Conservation (phyloP, 1,140 invertebrate genomes). For the Lepidurus packardi region DNA sequence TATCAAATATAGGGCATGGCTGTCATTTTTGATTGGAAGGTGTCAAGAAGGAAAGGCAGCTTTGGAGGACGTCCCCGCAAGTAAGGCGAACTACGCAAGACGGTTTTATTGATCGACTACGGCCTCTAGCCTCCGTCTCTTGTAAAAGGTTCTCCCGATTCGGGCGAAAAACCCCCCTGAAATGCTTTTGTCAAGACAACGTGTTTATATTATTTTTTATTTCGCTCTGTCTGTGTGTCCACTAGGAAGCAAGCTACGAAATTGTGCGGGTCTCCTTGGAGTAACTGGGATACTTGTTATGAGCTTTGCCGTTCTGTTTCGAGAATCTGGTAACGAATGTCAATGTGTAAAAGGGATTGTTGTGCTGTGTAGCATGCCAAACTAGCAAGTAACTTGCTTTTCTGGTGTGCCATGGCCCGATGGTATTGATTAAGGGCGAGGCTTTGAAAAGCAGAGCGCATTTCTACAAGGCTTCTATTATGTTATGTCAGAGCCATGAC, state of each 20-base stretch:
- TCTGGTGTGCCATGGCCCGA: neutral
- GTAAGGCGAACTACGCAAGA: constrained; percentile 11
- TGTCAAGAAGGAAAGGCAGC: neutral
- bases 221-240: too few species aligned
- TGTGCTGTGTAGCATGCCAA: neutral
- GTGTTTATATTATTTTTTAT: neutral
- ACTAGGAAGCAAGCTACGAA: neutral
- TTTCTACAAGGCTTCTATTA: neutral
- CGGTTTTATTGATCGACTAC: constrained; percentile 6
- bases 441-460: neutral
- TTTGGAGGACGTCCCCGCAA: neutral
- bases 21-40: neutral
- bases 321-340: neutral
- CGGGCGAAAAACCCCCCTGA: neutral
- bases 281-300: neutral
- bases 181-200: neutral
- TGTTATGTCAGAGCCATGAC: neutral
- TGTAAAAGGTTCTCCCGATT: neutral
- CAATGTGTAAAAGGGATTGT: neutral
- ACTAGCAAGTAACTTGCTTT: neutral
- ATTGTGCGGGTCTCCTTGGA: neutral
- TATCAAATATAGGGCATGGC: neutral
- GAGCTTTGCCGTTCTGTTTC: neutral
- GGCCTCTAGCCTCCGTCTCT: neutral
- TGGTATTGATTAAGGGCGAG: constrained; percentile 1